Base-by-base conservation (phyloP, 2,888 invertebrate species). In the Rhodophaea formosa region DNA sequence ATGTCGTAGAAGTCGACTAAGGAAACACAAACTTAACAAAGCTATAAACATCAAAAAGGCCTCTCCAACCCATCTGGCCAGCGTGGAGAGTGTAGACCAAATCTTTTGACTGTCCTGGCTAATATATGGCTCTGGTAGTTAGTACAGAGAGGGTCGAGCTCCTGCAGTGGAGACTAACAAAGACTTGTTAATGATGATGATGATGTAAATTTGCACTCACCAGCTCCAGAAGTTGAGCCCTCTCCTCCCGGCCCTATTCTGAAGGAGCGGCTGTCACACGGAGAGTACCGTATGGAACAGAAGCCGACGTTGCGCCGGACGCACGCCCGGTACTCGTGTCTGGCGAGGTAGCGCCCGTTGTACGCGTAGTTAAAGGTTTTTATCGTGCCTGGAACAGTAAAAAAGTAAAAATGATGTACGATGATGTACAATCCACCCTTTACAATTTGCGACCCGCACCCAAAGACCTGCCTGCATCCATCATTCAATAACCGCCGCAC, bases 291-390 rank as follows among this genome's bases (percentile, higher is more conserved):
- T 15, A 97, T 94, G 1, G 95, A 94, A 72, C 97, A 97, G 92
- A 94, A 94, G 0, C 93, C 94, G 10, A 77, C 75, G 71, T 94
- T 95, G 68, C 94, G 93, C 3, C 96, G 88, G 63, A 96, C 92
- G 75, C 97, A 97, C 7, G 96, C 93, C 54, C 93, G 92, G 84
- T 97, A 96, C 68, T 96, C 94, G 74, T 96, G 96, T 63, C 94
- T 92, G 0, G 97, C 95, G 29, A 97, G 85, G 74, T 96, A 96
- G 0, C 97, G 93, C 0, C 97, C 97, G 72, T 97, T 97, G 29
- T 94, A 94, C 0, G 96, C 95, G 76, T 94, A 97, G 82, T 97
- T 97, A 82, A 96, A 94, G 0, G 96, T 96, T 82, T 94, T 93
- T 62, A 95, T 92, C 8, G 92, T 87, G 5, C 94, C 94, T 89